Evolutionary conservation across 2,113 vertebrate genomes (phyloP), one percentile per base, ranked within the genome.

Genomic region (Propithecus coquereli): DNA sequence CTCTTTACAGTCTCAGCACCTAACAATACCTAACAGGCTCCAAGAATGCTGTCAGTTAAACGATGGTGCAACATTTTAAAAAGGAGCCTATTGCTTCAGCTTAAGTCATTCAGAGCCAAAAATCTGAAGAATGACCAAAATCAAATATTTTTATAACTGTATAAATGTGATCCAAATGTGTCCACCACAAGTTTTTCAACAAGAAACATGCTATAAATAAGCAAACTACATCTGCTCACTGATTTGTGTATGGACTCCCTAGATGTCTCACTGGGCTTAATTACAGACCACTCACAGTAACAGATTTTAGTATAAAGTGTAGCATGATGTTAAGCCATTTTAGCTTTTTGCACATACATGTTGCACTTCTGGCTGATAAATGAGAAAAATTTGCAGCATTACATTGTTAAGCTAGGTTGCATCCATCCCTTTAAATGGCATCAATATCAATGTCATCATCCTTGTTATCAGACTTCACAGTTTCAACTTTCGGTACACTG

Each of bases 371-470:
- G 98, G 98, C 97, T 98, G 97, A 98, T 98, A 98, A 98, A 34
- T 97, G 96, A 97, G 96, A 97, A 97, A 97, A 96, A 77, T 96
- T 97, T 98, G 97, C 97, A 98, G 98, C 97, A 90, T 97, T 96
- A 98, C 54, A 97, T 97, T 98, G 98, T 85, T 98, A 98, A 98
- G 98, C 98, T 98, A 96, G 37, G 96, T 89, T 94, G 93, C 93
- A 93, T 95, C 92, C 97, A 93, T 97, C 97, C 96, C 91, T 98
- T 98, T 99, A 99, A 99, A 99, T 99, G 96, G 99, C 99, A 98
- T 99, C 99, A 23, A 99, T 99, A 98, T 99, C 99, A n/a, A 99
- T 99, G 98, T 99, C 99, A 0, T 99, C 99, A 43, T 99, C 99
- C 97, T 99, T 99, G 74, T 94, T 99, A 97, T 98, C 99, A 63